These are phyloP conservation scores for Drosophila equinoxialis DNA, from an alignment of 1,140 invertebrate species.

Conservation along the genomic window DNA sequence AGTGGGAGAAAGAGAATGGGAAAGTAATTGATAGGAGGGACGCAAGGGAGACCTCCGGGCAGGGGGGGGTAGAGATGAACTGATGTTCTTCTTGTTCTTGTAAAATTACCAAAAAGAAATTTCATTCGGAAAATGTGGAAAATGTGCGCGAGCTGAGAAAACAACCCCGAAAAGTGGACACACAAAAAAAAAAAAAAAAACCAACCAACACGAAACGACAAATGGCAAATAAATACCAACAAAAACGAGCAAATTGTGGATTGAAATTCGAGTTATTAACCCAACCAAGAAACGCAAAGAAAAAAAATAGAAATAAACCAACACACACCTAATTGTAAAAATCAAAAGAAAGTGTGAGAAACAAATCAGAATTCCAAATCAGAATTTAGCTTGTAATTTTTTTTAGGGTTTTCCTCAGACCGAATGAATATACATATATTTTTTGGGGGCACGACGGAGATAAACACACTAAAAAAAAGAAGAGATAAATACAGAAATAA, in stretches of 20 bases:
- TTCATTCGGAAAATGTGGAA: conserved; percentile 78
- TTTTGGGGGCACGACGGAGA: conserved; percentile 45
- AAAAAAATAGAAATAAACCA: conserved; percentile 31
- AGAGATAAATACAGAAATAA: conserved; percentile 79
- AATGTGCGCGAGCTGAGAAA: conserved; percentile 72
- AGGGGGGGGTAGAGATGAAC: conserved; percentile 21
- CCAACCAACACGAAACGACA: conserved; percentile 19
- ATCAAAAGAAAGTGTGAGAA: conserved; percentile 69
- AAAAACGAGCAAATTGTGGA: conserved; percentile 47
- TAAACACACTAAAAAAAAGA: conserved; percentile 69
- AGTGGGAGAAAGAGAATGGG: conserved; percentile 9
- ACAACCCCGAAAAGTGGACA: conserved; percentile 67
- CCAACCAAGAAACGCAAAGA: conserved; percentile 21
- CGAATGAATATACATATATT: neutral
- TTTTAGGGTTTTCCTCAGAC: conserved; percentile 47
- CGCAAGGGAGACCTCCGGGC: conserved; percentile 5
- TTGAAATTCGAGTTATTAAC: conserved; percentile 26
- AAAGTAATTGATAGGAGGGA: conserved; percentile 3
- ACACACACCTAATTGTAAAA: conserved; percentile 37
- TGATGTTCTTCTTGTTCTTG: conserved; percentile 74
- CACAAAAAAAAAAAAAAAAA: conserved; percentile 41
- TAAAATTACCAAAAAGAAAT: conserved; percentile 80
- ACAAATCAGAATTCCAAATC: conserved; percentile 58
- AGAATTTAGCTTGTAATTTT: conserved; percentile 78
- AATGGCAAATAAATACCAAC: conserved; percentile 56